Conservation (phyloP, 37 sponge, comb jelly and placozoan species). For the Cladorhizidae sp. region DNA sequence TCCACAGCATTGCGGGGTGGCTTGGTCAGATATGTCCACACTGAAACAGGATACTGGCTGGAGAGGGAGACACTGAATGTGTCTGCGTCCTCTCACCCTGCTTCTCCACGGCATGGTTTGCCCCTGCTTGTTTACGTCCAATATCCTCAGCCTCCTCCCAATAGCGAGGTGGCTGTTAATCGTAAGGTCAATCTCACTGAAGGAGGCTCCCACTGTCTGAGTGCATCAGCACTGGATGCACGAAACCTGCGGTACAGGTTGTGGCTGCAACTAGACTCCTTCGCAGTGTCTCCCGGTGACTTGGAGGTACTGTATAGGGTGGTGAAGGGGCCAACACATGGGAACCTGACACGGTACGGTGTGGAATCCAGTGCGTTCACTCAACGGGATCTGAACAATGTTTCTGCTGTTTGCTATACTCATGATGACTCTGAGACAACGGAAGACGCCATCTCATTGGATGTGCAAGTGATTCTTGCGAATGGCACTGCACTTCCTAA, state of each 20-base stretch:
- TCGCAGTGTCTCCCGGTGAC: background rate
- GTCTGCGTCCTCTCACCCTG: background rate
- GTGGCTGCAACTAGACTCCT: conserved; percentile 8
- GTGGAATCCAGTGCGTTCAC: background rate
- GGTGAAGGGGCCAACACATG: background rate
- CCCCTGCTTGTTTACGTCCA: conserved; percentile 27
- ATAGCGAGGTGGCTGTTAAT: conserved; percentile 40
- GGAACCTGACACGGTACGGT: background rate
- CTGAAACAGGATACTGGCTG: conserved; percentile 52
- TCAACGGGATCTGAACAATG: conserved; percentile 9
- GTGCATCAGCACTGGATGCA: conserved; percentile 54
- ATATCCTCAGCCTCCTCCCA: conserved; percentile 1
- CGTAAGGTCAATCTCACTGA: conserved; percentile 22
- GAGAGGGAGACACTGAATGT: conserved; percentile 26
- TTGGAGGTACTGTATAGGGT: conserved; percentile 9
- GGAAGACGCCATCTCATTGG: conserved; percentile 8
- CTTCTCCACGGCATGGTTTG: background rate
- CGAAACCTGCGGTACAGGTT: conserved; percentile 66
- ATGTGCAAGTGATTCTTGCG: background rate
- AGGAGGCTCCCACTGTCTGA: conserved; percentile 36
- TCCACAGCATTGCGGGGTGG: conserved; percentile 7
- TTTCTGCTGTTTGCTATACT: conserved; percentile 35
- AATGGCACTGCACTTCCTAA: background rate
- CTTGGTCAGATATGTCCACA: conserved; percentile 41
- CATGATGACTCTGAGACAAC: conserved; percentile 39